Percentiles rank a stretch among this genome's conserved stretches.
Evolutionary conservation across 2,888 invertebrate species (phyloP).

Genomic region (Chymomyza amoena): DNA sequence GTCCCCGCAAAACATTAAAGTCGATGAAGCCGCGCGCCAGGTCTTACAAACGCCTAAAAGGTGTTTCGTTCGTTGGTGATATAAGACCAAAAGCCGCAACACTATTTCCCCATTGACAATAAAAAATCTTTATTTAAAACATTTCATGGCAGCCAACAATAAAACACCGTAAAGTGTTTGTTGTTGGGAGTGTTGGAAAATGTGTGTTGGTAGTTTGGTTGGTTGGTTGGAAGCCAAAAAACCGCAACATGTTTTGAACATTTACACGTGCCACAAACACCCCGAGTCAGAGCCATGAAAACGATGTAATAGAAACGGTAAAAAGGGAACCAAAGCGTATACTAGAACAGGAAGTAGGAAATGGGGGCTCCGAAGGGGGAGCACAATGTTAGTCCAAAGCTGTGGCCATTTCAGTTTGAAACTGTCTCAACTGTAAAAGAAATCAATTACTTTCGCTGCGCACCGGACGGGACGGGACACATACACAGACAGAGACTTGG

Average conservation of each 20-base stretch:
- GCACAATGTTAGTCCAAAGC: not conserved
- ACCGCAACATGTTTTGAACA: constrained; percentile 72
- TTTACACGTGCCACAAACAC: constrained; percentile 66
- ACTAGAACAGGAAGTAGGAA: not conserved
- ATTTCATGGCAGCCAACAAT: constrained; percentile 69
- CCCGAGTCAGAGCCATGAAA: constrained; percentile 15
- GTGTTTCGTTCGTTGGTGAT: constrained; percentile 32
- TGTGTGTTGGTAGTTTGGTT: constrained; percentile 20
- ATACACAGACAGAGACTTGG: not conserved
- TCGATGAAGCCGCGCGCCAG: constrained; percentile 29
- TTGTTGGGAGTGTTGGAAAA: constrained; percentile 35
- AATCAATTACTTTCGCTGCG: constrained; percentile 70
- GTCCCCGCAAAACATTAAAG: constrained; percentile 61
- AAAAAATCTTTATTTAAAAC: constrained; percentile 72
- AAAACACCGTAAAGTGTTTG: constrained; percentile 53
- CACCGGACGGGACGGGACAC: constrained; percentile 13
- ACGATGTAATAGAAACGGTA: constrained; percentile 39
- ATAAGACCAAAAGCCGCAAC: constrained; percentile 69
- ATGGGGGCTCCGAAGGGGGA: not conserved
- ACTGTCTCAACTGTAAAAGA: constrained; percentile 72
- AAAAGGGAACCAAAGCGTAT: constrained; percentile 16
- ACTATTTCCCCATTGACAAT: constrained; percentile 70
- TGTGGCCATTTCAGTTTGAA: constrained; percentile 62
- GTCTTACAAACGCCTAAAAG: constrained; percentile 1
- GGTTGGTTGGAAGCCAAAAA: constrained; percentile 41